Evolutionary conservation across 1,140 invertebrate species (phyloP), one percentile per base, ranked within the genome.

Genomic region (Dinothrombium tinctorium): DNA sequence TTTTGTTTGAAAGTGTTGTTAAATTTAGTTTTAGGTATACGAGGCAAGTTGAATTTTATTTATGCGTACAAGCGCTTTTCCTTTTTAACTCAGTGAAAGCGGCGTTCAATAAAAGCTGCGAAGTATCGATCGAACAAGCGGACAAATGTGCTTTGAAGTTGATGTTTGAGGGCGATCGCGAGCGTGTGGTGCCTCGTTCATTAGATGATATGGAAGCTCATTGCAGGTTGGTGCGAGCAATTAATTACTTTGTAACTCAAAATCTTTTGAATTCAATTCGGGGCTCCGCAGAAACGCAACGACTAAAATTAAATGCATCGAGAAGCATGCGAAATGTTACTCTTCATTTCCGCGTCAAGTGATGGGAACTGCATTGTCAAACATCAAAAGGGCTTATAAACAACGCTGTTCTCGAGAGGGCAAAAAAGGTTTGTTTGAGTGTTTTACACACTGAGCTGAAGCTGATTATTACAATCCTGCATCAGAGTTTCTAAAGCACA

Each of bases 111-210:
- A 39, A 39, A 29, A 21, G 11, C 5, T 39, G 37, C n/a, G 17
- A 22, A n/a, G 24, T 29, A 11, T 26, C 37, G 22, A 15, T 39
- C 11, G 22, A 11, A 9, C 12, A 39, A 29, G 37, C 37, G 2
- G 37, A 39, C 22, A 39, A 9, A n/a, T 39, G 37, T 29, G 37
- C 37, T 26, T 14, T 22, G n/a, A 29, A 17, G 20, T 19, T 39
- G 15, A 39, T 39, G 37, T 39, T 39, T 15, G 37, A 39, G 28
- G 37, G 37, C 6, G 37, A 39, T 29, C 22, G 37, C 17, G n/a
- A 14, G 8, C 37, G 37, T 4, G 25, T 39, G 5, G 19, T 39
- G 9, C 37, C 37, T n/a, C n/a, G n/a, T n/a, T n/a, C n/a, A n/a
- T n/a, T n/a, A 2, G 15, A 29, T 9, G 33, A 36, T 5, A 36